phyloP scores from a whole-genome alignment of 2,113 vertebrate species.

The Heterocephalus glaber region DNA sequence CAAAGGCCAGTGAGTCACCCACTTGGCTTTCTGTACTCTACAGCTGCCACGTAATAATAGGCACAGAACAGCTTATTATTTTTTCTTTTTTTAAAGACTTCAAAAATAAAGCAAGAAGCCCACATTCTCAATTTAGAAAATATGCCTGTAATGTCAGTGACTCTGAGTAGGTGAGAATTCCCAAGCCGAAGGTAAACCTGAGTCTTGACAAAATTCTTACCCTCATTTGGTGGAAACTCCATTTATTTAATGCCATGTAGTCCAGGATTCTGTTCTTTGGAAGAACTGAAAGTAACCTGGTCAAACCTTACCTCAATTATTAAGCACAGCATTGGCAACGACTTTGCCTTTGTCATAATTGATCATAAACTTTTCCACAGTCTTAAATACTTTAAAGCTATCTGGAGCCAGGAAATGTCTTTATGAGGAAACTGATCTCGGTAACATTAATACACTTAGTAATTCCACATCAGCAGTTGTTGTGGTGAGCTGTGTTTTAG shows the following conservation, averaged over 20 bases:
- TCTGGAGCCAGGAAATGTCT: conserved; percentile 49
- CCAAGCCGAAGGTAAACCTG: conserved; percentile 4
- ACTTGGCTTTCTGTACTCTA: conserved; percentile 26
- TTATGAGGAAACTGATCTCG: conserved; percentile 37
- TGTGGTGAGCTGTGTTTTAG: neutral
- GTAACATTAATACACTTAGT: neutral
- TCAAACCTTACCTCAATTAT: neutral
- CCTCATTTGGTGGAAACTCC: conserved; percentile 29
- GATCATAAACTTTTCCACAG: conserved; percentile 23
- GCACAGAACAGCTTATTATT: conserved; percentile 53
- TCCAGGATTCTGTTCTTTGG: conserved; percentile 17
- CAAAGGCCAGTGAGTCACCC: conserved; percentile 65
- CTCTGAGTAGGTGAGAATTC: conserved; percentile 32
- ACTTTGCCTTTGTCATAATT: neutral
- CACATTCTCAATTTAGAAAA: conserved; percentile 68
- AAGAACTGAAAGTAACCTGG: conserved; percentile 31
- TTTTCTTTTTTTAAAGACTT: neutral
- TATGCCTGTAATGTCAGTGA: conserved; percentile 3
- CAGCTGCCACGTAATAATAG: conserved; percentile 62
- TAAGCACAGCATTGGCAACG: neutral
- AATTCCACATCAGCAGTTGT: neutral
- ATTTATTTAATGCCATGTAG: neutral
- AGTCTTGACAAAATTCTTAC: conserved; percentile 41
- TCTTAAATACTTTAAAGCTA: conserved; percentile 46
- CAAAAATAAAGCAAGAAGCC: conserved; percentile 55